A percentile compares a stretch with the other conserved stretches of the same genome.
Conservation (phyloP, 2,888 invertebrate species). For the Rhopalosiphum nymphaeae region DNA sequence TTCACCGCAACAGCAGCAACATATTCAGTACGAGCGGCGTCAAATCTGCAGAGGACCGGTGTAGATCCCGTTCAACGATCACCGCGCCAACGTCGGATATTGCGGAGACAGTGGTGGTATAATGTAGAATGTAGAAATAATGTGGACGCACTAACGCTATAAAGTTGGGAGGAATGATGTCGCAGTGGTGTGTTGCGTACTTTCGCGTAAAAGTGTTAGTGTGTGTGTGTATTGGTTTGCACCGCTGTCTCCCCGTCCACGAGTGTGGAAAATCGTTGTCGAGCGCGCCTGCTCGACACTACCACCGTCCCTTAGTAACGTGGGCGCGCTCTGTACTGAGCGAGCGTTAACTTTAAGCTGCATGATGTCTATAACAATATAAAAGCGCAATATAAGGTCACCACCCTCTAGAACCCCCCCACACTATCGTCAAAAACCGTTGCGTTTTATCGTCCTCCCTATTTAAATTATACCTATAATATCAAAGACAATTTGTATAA, state of each 20-base stretch:
- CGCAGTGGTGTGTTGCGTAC: slow-evolving; percentile 2
- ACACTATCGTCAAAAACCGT: background rate
- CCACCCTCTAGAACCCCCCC: background rate
- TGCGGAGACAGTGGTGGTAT: background rate
- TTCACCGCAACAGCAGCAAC: background rate
- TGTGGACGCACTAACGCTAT: background rate
- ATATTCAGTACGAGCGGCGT: background rate
- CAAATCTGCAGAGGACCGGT: background rate
- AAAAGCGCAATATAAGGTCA: background rate
- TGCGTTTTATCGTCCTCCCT: background rate
- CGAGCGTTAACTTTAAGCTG: background rate
- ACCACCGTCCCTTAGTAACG: background rate
- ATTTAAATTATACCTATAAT: background rate
- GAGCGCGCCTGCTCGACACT: slow-evolving; percentile 26
- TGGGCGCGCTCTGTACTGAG: slow-evolving; percentile 6
- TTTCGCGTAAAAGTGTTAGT: background rate
- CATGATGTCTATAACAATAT: background rate
- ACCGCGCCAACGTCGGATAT: background rate
- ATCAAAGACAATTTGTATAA: background rate
- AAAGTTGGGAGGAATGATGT: background rate
- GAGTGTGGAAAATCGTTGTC: slow-evolving; percentile 52
- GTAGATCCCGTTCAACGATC: background rate
- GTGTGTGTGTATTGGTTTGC: slow-evolving; percentile 1
- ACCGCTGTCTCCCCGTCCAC: background rate
- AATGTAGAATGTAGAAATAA: background rate